Conservation (phyloP, 2,888 invertebrate species). For the Eupithecia inturbata region DNA sequence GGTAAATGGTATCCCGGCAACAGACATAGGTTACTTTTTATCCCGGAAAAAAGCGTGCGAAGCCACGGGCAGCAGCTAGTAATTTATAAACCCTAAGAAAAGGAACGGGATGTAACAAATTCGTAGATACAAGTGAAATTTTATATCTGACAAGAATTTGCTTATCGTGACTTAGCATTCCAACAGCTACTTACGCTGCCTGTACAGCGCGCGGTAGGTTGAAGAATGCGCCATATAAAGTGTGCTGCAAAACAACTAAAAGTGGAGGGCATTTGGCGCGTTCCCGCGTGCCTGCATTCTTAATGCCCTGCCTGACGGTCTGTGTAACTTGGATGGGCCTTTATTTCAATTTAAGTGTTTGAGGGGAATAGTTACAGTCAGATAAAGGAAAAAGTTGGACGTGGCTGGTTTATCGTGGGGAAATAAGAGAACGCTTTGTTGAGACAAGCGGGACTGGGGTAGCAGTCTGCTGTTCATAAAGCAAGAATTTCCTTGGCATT, state of each 20-base stretch:
- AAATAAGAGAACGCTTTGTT: neutral
- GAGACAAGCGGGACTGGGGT: neutral
- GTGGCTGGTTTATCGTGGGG: conserved; percentile 17
- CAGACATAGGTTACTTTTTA: too few species aligned
- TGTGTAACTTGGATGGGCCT: conserved; percentile 16
- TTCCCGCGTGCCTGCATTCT: conserved; percentile 48
- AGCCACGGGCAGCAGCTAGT: too few species aligned
- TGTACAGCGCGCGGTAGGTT: conserved; percentile 20
- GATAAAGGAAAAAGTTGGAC: conserved; percentile 16
- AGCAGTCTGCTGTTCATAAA: neutral
- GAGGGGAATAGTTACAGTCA: conserved; percentile 13
- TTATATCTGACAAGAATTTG: neutral
- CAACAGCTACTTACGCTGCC: conserved; percentile 1
- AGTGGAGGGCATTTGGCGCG: conserved; percentile 48
- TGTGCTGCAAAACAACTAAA: conserved; percentile 38
- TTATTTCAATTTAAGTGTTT: conserved; percentile 17
- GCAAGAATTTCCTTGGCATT: neutral
- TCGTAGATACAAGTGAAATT: neutral
- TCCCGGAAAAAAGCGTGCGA: too few species aligned
- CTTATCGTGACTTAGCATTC: neutral
- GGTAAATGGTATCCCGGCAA: too few species aligned
- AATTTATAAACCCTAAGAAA: neutral
- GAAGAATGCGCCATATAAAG: conserved; percentile 32
- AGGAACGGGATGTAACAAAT: neutral
- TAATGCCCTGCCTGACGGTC: conserved; percentile 39